phyloP scores from a whole-genome alignment of 2,888 invertebrate species.

The Neoaliturus tenellus region DNA sequence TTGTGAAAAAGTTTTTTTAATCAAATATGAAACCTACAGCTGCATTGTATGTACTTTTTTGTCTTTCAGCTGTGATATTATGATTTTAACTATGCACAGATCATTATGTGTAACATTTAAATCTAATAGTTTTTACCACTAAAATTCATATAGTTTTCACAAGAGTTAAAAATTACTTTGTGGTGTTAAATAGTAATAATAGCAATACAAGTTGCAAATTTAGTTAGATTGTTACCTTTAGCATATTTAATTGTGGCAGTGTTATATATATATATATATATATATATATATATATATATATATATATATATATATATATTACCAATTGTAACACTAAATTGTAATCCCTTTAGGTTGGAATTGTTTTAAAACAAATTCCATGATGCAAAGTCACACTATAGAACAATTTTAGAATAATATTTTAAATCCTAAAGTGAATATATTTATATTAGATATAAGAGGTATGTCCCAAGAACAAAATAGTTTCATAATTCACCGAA shows the following conservation, averaged over 20 bases:
- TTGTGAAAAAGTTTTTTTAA: neutral
- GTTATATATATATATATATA: neutral
- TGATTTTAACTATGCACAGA: neutral
- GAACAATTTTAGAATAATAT: neutral
- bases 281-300: no score
- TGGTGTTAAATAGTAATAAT: neutral
- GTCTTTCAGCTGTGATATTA: neutral
- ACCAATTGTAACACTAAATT: neutral
- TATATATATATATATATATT: neutral
- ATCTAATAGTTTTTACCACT: neutral
- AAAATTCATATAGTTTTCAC: neutral
- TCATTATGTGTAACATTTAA: neutral
- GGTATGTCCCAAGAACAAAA: neutral
- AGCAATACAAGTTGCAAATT: neutral
- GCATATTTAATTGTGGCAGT: neutral
- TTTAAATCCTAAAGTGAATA: neutral
- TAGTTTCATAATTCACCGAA: neutral
- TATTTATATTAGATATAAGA: neutral
- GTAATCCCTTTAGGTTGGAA: neutral
- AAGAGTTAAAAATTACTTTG: neutral
- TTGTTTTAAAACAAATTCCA: neutral
- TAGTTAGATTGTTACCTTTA: constrained; percentile 1
- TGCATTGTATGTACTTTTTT: neutral
- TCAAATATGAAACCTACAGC: neutral
- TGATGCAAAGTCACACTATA: neutral